Base-by-base conservation (phyloP, 2,888 invertebrate species). In the Apantesis nais region DNA sequence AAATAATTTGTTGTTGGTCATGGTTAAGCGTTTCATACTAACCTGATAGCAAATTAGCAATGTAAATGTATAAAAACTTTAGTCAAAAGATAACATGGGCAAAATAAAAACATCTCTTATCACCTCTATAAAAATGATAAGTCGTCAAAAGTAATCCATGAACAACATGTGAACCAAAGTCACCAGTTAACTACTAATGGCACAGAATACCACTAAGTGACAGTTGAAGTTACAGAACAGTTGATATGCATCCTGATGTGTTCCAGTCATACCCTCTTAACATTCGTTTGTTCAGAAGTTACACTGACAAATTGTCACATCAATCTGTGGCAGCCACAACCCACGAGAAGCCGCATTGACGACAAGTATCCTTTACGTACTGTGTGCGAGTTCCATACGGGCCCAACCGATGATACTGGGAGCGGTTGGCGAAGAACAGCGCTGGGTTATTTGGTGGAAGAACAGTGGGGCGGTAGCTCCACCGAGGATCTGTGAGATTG, bases 351-450 rank as follows among this genome's bases (percentile, higher is more conserved):
- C 93, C 95, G 79, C 96, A 96, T 74, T 89, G 85, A 83, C 90
- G 91, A 89, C 96, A 96, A 83, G 90, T 88, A 78, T 95, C 95
- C 85, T 92, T 94, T 89, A 95, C 95, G 83, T 96, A 96, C 90
- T 96, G 96, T 87, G 95, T 95, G 85, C 92, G 93, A 74, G 95
- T 93, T 80, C 95, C 95, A 73, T 94, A 93, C 16, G 95, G 95
- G 12, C 96, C 95, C 83, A 96, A 90, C 67, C 96, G 95, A 87
- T 96, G 96, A 83, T 96, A 96, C 88, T 96, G 95, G 63, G 96
- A 96, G 83, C 96, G 95, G 90, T 96, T 96, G 80, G 95, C 95
- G 85, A 96, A 96, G 93, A 95, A 96, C 83, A 95, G 90, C n/a
- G 93, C 90, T 19, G 95, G 94, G 84, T 96, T 95, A 88, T 95